A percentile compares a stretch with the other conserved stretches of the same genome.
These are phyloP conservation scores for Pantherophis guttatus DNA, from an alignment of 2,113 vertebrate species.

Conservation along the genomic window DNA sequence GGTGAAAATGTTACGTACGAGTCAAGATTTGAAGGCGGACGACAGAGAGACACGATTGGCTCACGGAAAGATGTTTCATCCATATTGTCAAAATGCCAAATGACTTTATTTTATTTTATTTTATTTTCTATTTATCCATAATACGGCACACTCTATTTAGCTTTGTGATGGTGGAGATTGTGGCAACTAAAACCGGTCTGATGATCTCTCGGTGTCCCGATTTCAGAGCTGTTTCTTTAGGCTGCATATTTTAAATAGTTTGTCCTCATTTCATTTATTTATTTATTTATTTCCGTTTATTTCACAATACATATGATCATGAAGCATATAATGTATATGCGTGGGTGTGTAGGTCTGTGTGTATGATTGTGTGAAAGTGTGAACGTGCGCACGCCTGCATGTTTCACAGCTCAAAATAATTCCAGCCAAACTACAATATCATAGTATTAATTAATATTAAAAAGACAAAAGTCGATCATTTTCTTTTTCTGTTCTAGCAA, in stretches of 20 bases:
- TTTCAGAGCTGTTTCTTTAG: neutral
- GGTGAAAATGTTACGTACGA: neutral
- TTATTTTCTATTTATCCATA: neutral
- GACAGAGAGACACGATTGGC: neutral
- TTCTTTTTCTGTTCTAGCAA: neutral
- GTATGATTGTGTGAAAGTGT: neutral
- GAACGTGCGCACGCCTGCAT: neutral
- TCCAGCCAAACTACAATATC: neutral
- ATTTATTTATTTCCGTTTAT: neutral
- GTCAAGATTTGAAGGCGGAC: neutral
- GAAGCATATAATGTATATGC: neutral
- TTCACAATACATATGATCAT: neutral
- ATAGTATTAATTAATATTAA: neutral
- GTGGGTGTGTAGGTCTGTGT: neutral
- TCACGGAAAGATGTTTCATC: neutral
- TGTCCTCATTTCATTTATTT: neutral
- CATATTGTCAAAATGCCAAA: neutral
- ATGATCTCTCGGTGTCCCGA: neutral
- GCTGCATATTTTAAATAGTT: neutral
- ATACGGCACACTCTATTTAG: neutral
- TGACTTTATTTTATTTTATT: neutral
- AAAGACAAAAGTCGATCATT: neutral
- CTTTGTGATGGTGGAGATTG: neutral
- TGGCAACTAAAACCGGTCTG: neutral
- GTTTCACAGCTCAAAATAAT: neutral